phyloP scores from a whole-genome alignment of 37 sponge, comb jelly and placozoan genomes.

The Bolinopsis microptera region DNA sequence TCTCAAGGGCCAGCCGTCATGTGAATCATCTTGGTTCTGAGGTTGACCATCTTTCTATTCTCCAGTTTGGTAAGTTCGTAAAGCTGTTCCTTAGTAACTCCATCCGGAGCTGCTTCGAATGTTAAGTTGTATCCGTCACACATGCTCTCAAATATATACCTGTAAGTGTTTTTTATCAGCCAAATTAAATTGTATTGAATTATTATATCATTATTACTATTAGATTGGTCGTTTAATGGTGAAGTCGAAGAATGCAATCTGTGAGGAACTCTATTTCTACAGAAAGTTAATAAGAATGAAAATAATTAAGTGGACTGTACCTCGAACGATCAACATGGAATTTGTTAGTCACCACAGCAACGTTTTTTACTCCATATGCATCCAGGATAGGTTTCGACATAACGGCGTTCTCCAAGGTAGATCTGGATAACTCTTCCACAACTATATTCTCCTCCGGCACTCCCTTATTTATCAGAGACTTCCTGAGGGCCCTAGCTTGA shows the following conservation, averaged over 20 bases:
- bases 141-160: slow-evolving; percentile 49
- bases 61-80: not conserved
- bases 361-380: slow-evolving; percentile 30
- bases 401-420: slow-evolving; percentile 3
- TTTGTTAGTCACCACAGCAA: slow-evolving; percentile 14
- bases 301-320: no score
- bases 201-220: no score
- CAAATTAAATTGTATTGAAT: no score
- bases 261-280: no score
- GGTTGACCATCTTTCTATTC: slow-evolving; percentile 47
- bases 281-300: no score
- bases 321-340: not conserved
- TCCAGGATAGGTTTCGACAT: slow-evolving; percentile 40
- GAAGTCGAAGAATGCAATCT: no score
- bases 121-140: slow-evolving; percentile 14
- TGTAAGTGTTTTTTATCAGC: no score
- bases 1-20: not conserved
- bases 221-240: no score
- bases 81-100: slow-evolving; percentile 12
- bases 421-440: not conserved
- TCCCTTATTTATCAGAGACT: not conserved
- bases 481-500: not conserved
- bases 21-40: slow-evolving; percentile 8
- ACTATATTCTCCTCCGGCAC: slow-evolving; percentile 3
- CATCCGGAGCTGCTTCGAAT: slow-evolving; percentile 18